Base-by-base conservation (phyloP, 2,797 vertebrate genomes). In the Crocidura indochinensis region DNA sequence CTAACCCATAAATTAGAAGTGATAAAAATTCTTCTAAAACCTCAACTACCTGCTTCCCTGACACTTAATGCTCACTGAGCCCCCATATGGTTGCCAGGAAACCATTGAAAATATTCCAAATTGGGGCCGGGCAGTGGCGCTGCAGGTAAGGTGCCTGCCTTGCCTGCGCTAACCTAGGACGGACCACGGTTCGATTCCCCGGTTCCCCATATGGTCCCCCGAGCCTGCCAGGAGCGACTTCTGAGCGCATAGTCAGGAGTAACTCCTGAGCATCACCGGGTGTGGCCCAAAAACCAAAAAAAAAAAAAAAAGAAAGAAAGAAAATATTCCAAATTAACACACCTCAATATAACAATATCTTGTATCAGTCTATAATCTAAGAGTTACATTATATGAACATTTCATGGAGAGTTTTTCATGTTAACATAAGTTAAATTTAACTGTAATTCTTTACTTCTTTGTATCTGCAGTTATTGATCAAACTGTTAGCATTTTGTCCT, bases 321-420 rank as follows among this genome's bases (percentile, higher is more conserved):
- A 88, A 91, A 92, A 84, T 79, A 65, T 0, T 81, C 24, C 78
- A 94, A 74, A 86, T 47, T 74, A 65, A 84, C 79, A 7, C 29
- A 5, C 10, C 56, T 75, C 19, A 31, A 11, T 53, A 0, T 67
- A 82, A 87, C 88, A 74, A 31, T 78, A 86, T 78, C 53, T 65
- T 86, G 3, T 84, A 3, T 2, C 26, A 17, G 15, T 68, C 91
- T 69, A 38, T 38, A 49, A n/a, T n/a, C 75, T 92, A 77, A 20
- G 24, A 3, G 17, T 8, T 86, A 81, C 85, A 46, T 10, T 79
- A 92, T 15, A 62, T 75, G 47, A 86, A 67, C 26, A 90, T 53
- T 65, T 84, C n/a, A 82, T n/a, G 24, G 31, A 24, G 49, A 8
- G 31, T 46, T 6, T 87, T 88, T 73, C 15, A 53, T 87, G 31